A percentile compares a stretch with the other conserved stretches of the same genome.
These are phyloP conservation scores for Cephus pulcher DNA, from an alignment of 2,888 invertebrate genomes.

Conservation along the genomic window DNA sequence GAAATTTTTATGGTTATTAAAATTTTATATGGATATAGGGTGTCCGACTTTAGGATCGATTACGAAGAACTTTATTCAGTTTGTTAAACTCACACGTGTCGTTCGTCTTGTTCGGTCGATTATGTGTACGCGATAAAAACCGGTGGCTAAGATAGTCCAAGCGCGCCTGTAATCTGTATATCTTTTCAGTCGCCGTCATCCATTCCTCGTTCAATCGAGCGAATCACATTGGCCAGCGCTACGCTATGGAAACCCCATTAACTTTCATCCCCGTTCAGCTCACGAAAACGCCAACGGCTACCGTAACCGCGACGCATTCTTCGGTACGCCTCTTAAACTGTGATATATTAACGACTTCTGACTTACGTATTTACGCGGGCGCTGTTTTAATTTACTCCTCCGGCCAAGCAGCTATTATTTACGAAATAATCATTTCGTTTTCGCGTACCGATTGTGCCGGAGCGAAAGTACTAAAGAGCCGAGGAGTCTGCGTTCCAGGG, in stretches of 20 bases:
- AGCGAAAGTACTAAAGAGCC: slow-evolving; percentile 24
- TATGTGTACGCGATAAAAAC: not conserved
- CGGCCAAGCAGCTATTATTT: slow-evolving; percentile 28
- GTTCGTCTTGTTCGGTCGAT: not conserved
- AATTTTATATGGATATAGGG: not conserved
- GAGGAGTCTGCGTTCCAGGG: slow-evolving; percentile 18
- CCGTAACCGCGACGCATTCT: not conserved
- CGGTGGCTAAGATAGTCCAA: not conserved
- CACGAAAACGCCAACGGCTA: not conserved
- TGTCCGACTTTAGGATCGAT: not conserved
- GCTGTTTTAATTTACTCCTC: slow-evolving; percentile 32
- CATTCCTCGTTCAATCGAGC: not conserved
- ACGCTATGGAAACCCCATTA: not conserved
- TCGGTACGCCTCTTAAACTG: slow-evolving; percentile 5
- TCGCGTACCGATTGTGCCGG: slow-evolving; percentile 22
- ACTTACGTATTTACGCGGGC: slow-evolving; percentile 20
- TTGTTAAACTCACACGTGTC: not conserved
- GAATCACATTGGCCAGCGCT: not conserved
- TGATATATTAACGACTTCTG: slow-evolving; percentile 31
- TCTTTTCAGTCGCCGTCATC: not conserved
- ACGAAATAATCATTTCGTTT: slow-evolving; percentile 29
- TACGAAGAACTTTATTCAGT: not conserved
- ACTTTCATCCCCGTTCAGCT: not conserved
- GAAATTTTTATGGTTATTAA: not conserved
- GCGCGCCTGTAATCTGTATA: not conserved